Evolutionary conservation across 2,113 vertebrate genomes (phyloP).

Genomic region (Ameiurus melas): DNA sequence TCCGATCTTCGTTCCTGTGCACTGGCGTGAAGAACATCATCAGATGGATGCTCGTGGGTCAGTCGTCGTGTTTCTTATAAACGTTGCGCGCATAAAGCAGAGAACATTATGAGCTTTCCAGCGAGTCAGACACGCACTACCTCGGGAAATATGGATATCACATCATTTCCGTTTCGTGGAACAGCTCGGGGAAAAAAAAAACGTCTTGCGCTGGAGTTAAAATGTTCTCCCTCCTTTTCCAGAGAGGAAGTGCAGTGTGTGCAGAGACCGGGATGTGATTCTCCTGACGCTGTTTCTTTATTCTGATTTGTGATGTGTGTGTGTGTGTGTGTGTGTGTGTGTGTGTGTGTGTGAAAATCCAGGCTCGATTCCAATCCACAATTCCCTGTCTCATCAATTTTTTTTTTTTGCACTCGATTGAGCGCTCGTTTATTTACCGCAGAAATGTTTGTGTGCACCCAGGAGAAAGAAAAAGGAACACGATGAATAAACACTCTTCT

Average conservation of each 20-base stretch:
- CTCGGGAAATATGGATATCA: slow-evolving; percentile 25
- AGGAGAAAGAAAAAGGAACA: background rate
- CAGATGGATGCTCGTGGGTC: background rate
- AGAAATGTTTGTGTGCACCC: too few species aligned
- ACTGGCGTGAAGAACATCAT: background rate
- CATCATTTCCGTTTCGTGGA: slow-evolving; percentile 1
- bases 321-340: background rate
- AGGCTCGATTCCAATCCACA: slow-evolving; percentile 2
- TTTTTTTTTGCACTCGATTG: too few species aligned
- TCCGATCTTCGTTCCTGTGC: background rate
- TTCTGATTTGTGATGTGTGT: background rate
- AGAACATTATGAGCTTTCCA: slow-evolving; percentile 29
- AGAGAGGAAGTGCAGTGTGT: slow-evolving; percentile 12
- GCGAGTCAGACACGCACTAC: background rate
- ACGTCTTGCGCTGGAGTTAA: background rate
- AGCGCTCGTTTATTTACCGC: too few species aligned
- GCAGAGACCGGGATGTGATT: background rate
- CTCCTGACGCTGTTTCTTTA: background rate
- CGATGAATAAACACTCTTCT: background rate
- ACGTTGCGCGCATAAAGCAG: background rate
- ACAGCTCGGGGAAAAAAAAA: background rate
- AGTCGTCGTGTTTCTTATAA: background rate
- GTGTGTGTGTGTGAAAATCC: background rate
- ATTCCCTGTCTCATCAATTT: background rate
- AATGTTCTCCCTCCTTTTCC: background rate